phyloP scores from a whole-genome alignment of 1,140 invertebrate species.

The Drosophila ananassae region DNA sequence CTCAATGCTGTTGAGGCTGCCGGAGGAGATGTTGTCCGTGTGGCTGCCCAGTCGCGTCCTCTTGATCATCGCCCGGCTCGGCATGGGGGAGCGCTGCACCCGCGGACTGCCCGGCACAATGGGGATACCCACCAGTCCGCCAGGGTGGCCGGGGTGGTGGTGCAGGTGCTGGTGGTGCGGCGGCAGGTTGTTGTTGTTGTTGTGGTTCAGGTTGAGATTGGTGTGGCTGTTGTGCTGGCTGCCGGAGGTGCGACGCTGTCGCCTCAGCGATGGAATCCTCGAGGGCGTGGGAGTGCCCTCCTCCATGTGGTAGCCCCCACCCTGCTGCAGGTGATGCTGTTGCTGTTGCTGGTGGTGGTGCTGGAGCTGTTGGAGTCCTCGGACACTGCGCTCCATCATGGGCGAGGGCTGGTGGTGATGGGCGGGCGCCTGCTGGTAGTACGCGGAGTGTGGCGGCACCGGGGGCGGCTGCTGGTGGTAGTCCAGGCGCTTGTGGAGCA shows the following conservation, averaged over 20 bases:
- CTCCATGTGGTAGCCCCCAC: constrained; percentile 33
- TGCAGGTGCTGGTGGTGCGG: constrained; percentile 54
- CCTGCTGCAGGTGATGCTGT: constrained; percentile 32
- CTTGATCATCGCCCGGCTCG: constrained; percentile 74
- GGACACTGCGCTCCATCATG: constrained; percentile 69
- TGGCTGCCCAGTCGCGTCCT: constrained; percentile 80
- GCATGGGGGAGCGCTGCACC: constrained; percentile 81
- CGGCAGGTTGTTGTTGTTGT: constrained; percentile 63
- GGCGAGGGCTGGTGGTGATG: constrained; percentile 50
- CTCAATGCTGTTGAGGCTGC: constrained; percentile 84
- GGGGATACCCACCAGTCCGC: constrained; percentile 72
- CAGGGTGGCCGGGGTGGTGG: constrained; percentile 37
- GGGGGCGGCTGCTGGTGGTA: constrained; percentile 71
- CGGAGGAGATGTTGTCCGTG: constrained; percentile 83
- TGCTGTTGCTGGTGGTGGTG: constrained; percentile 44
- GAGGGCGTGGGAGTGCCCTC: constrained; percentile 62
- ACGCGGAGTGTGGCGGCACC: constrained; percentile 71
- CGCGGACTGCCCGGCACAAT: constrained; percentile 81
- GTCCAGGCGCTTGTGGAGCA: constrained; percentile 69
- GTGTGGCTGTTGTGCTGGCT: constrained; percentile 70
- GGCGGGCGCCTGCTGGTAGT: constrained; percentile 55
- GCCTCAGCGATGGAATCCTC: constrained; percentile 72
- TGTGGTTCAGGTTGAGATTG: constrained; percentile 58
- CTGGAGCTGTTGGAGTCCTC: constrained; percentile 63
- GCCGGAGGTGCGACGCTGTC: constrained; percentile 71